A percentile compares a stretch with the other conserved stretches of the same genome.
Conservation (phyloP, 2,797 vertebrate genomes). For the Megalops cyprinoides region DNA sequence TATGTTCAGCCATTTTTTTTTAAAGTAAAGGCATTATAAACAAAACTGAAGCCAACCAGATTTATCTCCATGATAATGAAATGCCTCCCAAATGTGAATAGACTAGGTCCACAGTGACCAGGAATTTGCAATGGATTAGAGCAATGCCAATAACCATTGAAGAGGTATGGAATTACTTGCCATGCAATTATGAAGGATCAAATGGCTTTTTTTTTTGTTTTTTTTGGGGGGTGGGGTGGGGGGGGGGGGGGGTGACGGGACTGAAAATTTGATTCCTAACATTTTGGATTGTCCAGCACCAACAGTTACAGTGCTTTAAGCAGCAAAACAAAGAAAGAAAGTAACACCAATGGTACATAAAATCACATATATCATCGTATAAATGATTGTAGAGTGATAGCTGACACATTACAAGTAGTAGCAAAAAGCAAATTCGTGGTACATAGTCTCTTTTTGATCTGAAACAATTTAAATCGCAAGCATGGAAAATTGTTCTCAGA, state of each 20-base stretch:
- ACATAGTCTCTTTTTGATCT: too few species aligned
- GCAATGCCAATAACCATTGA: conserved; percentile 54
- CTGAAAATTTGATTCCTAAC: neutral
- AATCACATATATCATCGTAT: too few species aligned
- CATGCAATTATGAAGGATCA: conserved; percentile 63
- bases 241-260: too few species aligned
- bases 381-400: too few species aligned
- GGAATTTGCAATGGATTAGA: conserved; percentile 65
- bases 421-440: too few species aligned
- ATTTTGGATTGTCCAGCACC: neutral
- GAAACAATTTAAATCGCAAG: too few species aligned
- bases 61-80: conserved; percentile 74
- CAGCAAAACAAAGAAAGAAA: too few species aligned
- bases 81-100: conserved; percentile 45
- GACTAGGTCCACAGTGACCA: conserved; percentile 58
- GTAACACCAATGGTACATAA: too few species aligned
- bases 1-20: conserved; percentile 63
- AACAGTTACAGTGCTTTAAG: neutral
- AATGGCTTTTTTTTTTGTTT: conserved; percentile 56
- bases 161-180: conserved; percentile 57
- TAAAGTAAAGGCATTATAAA: conserved; percentile 74
- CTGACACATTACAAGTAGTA: too few species aligned
- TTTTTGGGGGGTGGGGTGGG: too few species aligned
- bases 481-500: too few species aligned
- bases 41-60: conserved; percentile 71